These are phyloP conservation scores for Hypomecis punctinalis DNA, from an alignment of 2,888 invertebrate genomes.

Conservation along the genomic window DNA sequence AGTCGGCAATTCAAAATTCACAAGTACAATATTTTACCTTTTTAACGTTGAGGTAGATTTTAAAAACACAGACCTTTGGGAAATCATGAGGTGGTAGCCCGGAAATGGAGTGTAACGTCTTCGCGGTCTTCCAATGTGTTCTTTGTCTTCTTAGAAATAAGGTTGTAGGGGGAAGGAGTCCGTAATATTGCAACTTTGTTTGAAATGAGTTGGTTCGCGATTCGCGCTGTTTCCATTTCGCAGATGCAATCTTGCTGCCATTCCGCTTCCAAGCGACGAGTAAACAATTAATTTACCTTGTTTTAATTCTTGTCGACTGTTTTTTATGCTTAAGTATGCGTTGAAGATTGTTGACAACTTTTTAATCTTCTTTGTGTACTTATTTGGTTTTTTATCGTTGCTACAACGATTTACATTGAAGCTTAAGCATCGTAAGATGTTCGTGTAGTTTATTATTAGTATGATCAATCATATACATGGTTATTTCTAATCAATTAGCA, in stretches of 20 bases:
- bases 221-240: conserved; percentile 52
- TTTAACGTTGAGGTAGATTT: conserved; percentile 71
- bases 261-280: conserved; percentile 55
- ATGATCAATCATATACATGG: too few relatives aligned
- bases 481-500: too few relatives aligned
- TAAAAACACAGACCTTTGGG: conserved; percentile 78
- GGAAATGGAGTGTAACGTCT: conserved; percentile 53
- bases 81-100: conserved; percentile 72
- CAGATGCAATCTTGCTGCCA: conserved; percentile 61
- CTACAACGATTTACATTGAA: not conserved
- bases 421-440: not conserved
- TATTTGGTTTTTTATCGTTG: not conserved
- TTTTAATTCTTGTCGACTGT: conserved; percentile 12
- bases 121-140: conserved; percentile 55
- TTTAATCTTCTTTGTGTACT: not conserved
- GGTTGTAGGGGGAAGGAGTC: conserved; percentile 29
- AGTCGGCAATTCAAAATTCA: conserved; percentile 65
- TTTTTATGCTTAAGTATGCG: not conserved
- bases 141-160: conserved; percentile 55
- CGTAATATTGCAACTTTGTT: conserved; percentile 50
- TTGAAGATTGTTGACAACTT: conserved; percentile 12
- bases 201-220: conserved; percentile 57
- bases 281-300: conserved; percentile 51
- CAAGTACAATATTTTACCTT: conserved; percentile 71
- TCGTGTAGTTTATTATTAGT: too few relatives aligned